Conservation (phyloP, 2,888 invertebrate genomes). For the Drosophila austrosaltans region DNA sequence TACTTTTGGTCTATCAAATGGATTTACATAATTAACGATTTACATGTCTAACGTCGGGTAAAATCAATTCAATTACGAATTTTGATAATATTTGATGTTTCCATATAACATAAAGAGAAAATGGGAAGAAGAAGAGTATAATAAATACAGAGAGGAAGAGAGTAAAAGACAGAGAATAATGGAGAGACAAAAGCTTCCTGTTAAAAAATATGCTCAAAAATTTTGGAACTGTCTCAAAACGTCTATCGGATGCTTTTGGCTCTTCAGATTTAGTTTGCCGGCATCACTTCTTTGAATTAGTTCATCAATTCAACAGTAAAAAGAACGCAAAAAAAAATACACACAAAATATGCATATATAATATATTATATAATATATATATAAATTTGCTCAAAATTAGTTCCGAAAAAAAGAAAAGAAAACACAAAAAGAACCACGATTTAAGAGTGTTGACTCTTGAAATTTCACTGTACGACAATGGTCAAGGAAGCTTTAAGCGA, state of each 20-base stretch:
- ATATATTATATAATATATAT: constrained; percentile 24
- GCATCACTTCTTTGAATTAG: constrained; percentile 74
- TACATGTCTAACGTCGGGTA: not conserved
- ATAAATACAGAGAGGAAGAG: not conserved
- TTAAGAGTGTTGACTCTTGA: not conserved
- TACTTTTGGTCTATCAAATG: constrained; percentile 38
- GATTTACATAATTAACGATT: not conserved
- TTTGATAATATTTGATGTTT: not conserved
- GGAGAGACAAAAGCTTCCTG: not conserved
- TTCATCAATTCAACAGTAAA: constrained; percentile 59
- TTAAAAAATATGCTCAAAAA: constrained; percentile 29
- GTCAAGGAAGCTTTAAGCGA: constrained; percentile 81
- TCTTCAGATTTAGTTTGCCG: constrained; percentile 49
- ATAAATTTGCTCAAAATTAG: constrained; percentile 34
- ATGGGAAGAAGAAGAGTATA: no score
- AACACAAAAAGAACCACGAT: not conserved
- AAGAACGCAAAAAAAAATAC: not conserved
- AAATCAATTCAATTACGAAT: not conserved
- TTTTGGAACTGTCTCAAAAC: not conserved
- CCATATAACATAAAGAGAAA: not conserved
- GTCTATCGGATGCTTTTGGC: constrained; percentile 28
- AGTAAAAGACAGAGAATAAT: not conserved
- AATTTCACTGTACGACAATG: constrained; percentile 45
- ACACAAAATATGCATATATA: not conserved
- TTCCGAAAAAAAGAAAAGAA: not conserved